Percentiles rank a stretch among this genome's conserved stretches.
Conservation (phyloP, 2,113 vertebrate species). For the Brachypteracias leptosomus region DNA sequence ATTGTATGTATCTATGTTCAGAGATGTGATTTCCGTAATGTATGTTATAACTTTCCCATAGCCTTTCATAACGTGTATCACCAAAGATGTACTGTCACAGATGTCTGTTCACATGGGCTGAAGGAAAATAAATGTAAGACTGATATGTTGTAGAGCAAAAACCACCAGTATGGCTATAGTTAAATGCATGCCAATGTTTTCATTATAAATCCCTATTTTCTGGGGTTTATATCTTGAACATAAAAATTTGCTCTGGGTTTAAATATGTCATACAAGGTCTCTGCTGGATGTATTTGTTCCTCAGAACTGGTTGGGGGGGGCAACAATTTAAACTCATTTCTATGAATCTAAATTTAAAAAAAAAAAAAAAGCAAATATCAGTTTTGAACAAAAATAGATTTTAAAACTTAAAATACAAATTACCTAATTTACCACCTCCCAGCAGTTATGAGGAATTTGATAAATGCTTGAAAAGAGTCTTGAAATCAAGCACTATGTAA, state of each 20-base stretch:
- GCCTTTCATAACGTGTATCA: not conserved
- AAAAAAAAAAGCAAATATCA: not conserved
- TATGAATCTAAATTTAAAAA: not conserved
- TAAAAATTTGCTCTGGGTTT: constrained; percentile 16
- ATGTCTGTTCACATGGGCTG: not conserved
- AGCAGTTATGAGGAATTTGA: not conserved
- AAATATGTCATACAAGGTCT: not conserved
- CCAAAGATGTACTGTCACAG: not conserved
- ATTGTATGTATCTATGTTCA: not conserved
- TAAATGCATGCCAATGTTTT: constrained; percentile 24
- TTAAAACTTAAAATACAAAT: not conserved
- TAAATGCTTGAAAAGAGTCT: not conserved
- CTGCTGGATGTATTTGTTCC: not conserved
- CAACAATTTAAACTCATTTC: not conserved
- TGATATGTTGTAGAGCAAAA: not conserved
- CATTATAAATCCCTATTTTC: constrained; percentile 31
- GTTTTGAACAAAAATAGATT: not conserved
- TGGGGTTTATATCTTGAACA: not conserved
- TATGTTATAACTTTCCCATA: not conserved
- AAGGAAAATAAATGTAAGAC: constrained; percentile 40
- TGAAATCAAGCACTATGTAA: not conserved
- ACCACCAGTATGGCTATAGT: not conserved
- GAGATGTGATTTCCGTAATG: not conserved
- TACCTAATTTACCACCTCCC: not conserved
- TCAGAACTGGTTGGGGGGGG: not conserved